Evolutionary conservation across 2,797 vertebrate species (phyloP), one percentile per base, ranked within the genome.

Genomic region (Aythya fuligula): DNA sequence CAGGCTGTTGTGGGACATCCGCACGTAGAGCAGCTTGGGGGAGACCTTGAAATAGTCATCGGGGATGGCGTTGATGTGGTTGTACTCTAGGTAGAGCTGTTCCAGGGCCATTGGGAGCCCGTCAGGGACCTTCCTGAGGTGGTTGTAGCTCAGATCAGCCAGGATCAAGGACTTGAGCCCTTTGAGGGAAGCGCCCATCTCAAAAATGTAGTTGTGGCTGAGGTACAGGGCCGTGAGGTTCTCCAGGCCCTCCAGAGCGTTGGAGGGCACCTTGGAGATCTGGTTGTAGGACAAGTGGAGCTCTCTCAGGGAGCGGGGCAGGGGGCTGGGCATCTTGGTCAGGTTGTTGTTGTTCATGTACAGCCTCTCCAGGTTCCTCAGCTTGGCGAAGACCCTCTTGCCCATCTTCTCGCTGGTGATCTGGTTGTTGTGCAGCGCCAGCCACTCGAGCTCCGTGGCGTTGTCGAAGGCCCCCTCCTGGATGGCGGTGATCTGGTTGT

Each of bases 291-390:
- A 97, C 11, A 99, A 97, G 39, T 99, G 98, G 64, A 99, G 98
- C 96, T 99, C 99, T 13, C 97, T 95, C 45, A 99, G 97, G 8
- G 98, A 98, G 10, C 97, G 97, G 6, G 99, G 99, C 94, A 99
- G 97, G 8, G 98, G 98, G 36, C 97, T 49, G 5, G 99, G 99
- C 88, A 99, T 95, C 81, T 97, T 97, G 49, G 98, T 99, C 90
- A 99, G 95, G 95, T 99, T 99, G 97, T 99, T 99, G 97, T 99
- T 98, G 70, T 99, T 98, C 77, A 99, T 95, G 97, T 99, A 99
- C 30, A 99, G 94, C 87, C 99, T 98, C 96, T 99, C 98, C 80
- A 99, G 93, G 54, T 75, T 95, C 62, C 72, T 95, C 96, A 99
- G 94, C 96, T 98, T 99, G 90, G 98, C 97, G 60, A 99, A 99